Base-by-base conservation (phyloP, 2,888 invertebrate genomes). In the Acleris sparsana region DNA sequence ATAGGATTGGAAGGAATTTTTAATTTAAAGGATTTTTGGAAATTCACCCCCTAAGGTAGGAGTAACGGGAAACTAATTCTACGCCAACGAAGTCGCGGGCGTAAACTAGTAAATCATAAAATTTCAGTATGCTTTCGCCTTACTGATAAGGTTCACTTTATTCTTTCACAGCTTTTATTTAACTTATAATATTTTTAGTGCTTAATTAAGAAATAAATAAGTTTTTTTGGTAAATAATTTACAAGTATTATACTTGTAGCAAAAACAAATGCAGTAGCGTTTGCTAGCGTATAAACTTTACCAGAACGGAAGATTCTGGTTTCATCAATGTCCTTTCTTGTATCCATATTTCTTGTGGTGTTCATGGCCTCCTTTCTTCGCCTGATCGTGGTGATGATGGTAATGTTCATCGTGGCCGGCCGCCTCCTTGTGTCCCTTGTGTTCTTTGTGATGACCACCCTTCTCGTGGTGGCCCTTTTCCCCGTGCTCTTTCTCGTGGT, bases 381-480 rank as follows among this genome's bases (percentile, higher is more conserved):
- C 96, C 75, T 96, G 94, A 74, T 95, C 94, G 77, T 95, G 94
- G 71, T 96, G 95, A 82, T 96, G 96, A 43, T 94, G 94, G 84
- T 96, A 94, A 78, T 97, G 96, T 70, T 95, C 94, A 69, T 96
- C 95, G 78, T 97, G 96, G 7, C 96, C 97, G 17, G 94, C 96
- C 64, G 95, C 94, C 69, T 95, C 94, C 85, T 97, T 96, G 85
- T 97, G 96, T 0, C 97, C 97, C 74, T 95, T 95, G 78, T 96
- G 95, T 48, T 96, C 96, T 77, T 96, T 94, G 80, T 96, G 95
- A 80, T 97, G 96, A 67, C 95, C 95, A 6, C 97, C 97, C 81
- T 97, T 96, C 80, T 96, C 95, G 79, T 96, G 95, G 76, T 95
- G 94, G 13, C 96, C 96, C 81, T 97, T 96, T 86, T 97, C 96